Percentiles rank a stretch among this genome's conserved stretches.
These are phyloP conservation scores for Halcyon malimbica DNA, from an alignment of 2,113 vertebrate genomes.

Conservation along the genomic window DNA sequence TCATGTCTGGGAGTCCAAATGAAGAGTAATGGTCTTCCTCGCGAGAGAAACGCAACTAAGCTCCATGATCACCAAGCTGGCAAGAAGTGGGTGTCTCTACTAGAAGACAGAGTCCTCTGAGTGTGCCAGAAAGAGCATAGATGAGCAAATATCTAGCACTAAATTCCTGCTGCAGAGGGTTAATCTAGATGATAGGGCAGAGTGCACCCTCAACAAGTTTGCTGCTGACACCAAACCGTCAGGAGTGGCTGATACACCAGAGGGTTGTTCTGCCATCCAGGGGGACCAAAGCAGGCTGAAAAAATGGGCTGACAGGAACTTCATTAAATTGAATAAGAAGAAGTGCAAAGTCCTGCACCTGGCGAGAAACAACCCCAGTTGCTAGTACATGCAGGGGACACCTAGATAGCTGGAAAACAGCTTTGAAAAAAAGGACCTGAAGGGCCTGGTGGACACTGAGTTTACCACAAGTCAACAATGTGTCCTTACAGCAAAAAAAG, in stretches of 20 bases:
- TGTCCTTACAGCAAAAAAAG: accelerated
- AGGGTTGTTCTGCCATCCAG: neutral
- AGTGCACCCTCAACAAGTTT: neutral
- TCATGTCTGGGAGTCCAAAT: neutral
- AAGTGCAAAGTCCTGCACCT: neutral
- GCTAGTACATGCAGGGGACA: neutral
- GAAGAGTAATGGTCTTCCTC: neutral
- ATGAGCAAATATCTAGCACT: neutral
- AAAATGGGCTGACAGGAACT: neutral
- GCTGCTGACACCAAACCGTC: neutral
- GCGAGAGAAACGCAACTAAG: neutral
- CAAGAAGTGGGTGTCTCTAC: neutral
- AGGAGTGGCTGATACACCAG: neutral
- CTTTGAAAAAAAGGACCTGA: neutral
- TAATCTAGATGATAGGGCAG: neutral
- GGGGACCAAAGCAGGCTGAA: neutral
- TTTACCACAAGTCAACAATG: neutral
- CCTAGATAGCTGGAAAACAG: neutral
- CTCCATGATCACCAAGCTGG: neutral
- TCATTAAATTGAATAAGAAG: neutral
- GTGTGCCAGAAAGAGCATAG: neutral
- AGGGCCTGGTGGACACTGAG: no score
- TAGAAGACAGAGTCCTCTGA: neutral
- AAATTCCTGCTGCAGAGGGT: neutral
- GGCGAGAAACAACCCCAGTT: neutral